Evolutionary conservation across 2,113 vertebrate genomes (phyloP).

Genomic region (Cebus imitator): DNA sequence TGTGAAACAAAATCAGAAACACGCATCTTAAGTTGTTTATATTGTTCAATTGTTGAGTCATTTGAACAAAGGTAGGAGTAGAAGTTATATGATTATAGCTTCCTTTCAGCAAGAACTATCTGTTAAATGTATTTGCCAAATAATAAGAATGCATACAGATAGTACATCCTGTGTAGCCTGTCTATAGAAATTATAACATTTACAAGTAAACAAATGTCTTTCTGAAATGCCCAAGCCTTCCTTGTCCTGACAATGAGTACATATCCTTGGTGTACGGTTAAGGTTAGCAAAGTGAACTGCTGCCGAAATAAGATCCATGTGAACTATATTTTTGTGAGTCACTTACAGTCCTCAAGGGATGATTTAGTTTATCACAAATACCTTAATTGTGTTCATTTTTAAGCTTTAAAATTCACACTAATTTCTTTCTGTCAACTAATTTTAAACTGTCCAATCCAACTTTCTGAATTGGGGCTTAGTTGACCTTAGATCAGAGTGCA

Average conservation of each 20-base stretch:
- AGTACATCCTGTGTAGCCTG: neutral
- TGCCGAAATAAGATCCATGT: neutral
- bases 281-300: neutral
- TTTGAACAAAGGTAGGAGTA: neutral
- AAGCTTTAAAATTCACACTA: neutral
- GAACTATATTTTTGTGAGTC: neutral
- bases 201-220: neutral
- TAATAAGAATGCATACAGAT: neutral
- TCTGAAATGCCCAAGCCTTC: neutral
- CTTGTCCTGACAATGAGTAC: neutral
- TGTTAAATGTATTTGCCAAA: neutral
- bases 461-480: neutral
- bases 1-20: neutral
- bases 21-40: neutral
- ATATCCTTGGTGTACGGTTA: neutral
- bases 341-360: neutral
- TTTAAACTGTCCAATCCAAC: neutral
- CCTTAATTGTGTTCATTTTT: neutral
- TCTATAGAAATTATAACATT: neutral
- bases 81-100: neutral
- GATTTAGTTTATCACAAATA: neutral
- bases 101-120: neutral
- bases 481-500: neutral
- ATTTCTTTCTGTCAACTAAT: neutral
- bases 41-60: neutral